These are phyloP conservation scores for Dasyurus viverrinus DNA, from an alignment of 2,113 vertebrate genomes.

Conservation along the genomic window DNA sequence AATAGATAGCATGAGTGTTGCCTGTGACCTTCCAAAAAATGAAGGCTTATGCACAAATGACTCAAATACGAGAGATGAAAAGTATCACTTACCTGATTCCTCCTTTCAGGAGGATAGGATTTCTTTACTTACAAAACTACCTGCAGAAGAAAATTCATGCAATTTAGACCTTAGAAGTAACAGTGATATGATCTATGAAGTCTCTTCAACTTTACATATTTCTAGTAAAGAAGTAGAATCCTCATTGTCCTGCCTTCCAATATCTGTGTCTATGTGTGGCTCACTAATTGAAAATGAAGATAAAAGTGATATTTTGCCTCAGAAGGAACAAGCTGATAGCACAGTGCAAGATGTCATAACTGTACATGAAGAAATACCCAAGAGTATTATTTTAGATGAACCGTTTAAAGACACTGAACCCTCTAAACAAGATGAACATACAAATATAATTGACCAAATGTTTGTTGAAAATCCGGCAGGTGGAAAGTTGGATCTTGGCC, in stretches of 20 bases:
- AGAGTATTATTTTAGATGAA: conserved; percentile 20
- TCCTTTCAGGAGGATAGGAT: conserved; percentile 58
- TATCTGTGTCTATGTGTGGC: conserved; percentile 86
- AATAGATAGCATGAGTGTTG: conserved; percentile 8
- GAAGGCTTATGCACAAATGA: conserved; percentile 48
- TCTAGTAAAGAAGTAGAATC: conserved; percentile 72
- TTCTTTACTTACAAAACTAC: conserved; percentile 59
- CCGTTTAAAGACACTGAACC: conserved; percentile 46
- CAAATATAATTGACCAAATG: conserved; percentile 43
- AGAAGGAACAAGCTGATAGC: conserved; percentile 70
- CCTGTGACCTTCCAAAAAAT: conserved; percentile 64
- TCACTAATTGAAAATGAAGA: conserved; percentile 80
- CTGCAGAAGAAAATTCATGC: conserved; percentile 49
- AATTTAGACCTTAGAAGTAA: conserved; percentile 54
- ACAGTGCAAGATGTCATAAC: conserved; percentile 79
- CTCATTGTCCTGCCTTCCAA: conserved; percentile 85
- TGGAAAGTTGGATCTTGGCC: conserved; percentile 31
- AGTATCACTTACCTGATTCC: conserved; percentile 53
- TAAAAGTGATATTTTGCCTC: conserved; percentile 66
- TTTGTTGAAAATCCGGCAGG: conserved; percentile 45
- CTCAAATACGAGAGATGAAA: conserved; percentile 54
- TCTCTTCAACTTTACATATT: conserved; percentile 14
- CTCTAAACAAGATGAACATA: conserved; percentile 60
- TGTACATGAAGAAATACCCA: conserved; percentile 46
- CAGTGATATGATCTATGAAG: conserved; percentile 48